Conservation (phyloP, 2,797 vertebrate species). For the Peromyscus eremicus region DNA sequence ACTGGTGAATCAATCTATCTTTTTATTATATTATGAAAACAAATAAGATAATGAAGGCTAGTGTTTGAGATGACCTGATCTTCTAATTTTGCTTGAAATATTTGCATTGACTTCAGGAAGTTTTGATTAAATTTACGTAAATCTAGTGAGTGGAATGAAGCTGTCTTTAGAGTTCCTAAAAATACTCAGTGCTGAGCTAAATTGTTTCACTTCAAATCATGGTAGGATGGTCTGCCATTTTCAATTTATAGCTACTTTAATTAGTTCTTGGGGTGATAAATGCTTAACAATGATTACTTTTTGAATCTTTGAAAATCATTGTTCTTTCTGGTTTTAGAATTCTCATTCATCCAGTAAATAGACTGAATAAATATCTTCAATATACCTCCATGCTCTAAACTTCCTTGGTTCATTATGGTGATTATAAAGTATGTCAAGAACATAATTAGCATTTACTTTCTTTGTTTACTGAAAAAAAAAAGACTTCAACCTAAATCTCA, state of each 20-base stretch:
- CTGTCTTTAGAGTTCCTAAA: background rate
- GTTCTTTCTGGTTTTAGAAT: conserved; percentile 64
- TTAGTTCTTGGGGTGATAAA: conserved; percentile 40
- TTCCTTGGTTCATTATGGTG: conserved; percentile 44
- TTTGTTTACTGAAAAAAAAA: conserved; percentile 10
- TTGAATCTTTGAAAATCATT: conserved; percentile 53
- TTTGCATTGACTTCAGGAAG: conserved; percentile 19
- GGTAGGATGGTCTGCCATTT: conserved; percentile 14
- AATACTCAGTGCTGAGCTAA: background rate
- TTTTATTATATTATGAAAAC: background rate
- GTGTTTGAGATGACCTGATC: background rate
- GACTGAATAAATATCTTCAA: conserved; percentile 28
- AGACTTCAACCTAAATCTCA: background rate
- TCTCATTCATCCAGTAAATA: conserved; percentile 66
- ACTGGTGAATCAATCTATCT: background rate
- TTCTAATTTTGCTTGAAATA: background rate
- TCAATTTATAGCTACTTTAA: conserved; percentile 63
- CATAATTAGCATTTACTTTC: conserved; percentile 54
- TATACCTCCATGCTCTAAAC: conserved; percentile 35
- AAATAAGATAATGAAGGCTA: background rate
- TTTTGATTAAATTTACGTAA: background rate
- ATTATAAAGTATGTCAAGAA: conserved; percentile 49
- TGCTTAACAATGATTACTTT: conserved; percentile 42
- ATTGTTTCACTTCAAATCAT: conserved; percentile 27
- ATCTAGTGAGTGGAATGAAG: background rate